Conservation (phyloP, 2,113 vertebrate species). For the Damaliscus lunatus region DNA sequence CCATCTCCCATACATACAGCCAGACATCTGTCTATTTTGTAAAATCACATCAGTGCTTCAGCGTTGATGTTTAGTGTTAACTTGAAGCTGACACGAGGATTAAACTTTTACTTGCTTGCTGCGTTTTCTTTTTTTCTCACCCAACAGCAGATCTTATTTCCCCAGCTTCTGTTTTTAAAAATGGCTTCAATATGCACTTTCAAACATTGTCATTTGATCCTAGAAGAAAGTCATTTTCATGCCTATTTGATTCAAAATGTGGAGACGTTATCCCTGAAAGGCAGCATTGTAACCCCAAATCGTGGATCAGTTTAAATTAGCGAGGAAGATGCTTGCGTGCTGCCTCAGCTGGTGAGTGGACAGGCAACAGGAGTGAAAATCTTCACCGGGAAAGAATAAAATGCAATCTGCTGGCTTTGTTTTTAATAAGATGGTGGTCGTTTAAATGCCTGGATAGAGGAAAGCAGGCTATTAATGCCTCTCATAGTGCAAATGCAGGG, state of each 20-base stretch:
- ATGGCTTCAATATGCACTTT: background rate
- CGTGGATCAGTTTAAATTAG: slow-evolving; percentile 1
- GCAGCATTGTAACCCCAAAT: background rate
- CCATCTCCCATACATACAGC: background rate
- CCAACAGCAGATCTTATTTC: slow-evolving; percentile 11
- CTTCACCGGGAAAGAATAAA: background rate
- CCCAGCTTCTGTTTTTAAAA: slow-evolving; percentile 20
- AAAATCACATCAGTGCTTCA: background rate
- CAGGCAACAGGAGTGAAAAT: background rate
- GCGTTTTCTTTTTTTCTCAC: background rate
- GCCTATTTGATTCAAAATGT: slow-evolving; percentile 15
- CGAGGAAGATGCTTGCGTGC: background rate
- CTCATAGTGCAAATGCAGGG: background rate
- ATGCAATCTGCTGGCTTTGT: background rate
- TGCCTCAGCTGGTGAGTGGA: background rate
- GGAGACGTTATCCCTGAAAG: background rate
- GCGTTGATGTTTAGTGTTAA: background rate
- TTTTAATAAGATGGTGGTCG: background rate
- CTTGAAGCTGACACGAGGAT: background rate
- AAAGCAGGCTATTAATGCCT: background rate
- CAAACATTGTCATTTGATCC: slow-evolving; percentile 43
- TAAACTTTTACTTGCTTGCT: background rate
- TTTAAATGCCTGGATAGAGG: background rate
- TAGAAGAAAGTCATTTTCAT: slow-evolving; percentile 44
- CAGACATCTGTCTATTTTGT: background rate